Conservation (phyloP, 1,140 invertebrate genomes). For the Probaryconus sp. region DNA sequence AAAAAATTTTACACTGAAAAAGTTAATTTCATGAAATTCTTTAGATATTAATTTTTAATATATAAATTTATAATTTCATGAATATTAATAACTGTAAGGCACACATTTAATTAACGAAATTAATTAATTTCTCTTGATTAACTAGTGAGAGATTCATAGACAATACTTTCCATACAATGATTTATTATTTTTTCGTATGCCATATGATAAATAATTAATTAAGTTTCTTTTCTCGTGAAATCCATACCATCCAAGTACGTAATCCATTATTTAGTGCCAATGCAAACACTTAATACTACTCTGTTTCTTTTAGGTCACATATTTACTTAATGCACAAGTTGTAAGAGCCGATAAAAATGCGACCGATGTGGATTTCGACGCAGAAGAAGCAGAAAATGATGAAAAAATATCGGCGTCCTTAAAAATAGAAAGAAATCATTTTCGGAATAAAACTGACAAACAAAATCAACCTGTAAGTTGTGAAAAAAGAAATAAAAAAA, state of each 20-base stretch:
- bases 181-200: slow-evolving; percentile 19
- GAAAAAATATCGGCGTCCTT: slow-evolving; percentile 75
- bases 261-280: background rate
- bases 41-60: too few relatives aligned
- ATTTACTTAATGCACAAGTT: slow-evolving; percentile 28
- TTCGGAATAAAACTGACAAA: slow-evolving; percentile 78
- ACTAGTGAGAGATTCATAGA: slow-evolving; percentile 14
- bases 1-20: too few relatives aligned
- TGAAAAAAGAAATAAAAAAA: too few relatives aligned
- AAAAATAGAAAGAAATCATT: slow-evolving; percentile 65
- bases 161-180: slow-evolving; percentile 22
- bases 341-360: slow-evolving; percentile 41
- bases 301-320: slow-evolving; percentile 31
- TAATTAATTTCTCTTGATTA: slow-evolving; percentile 16
- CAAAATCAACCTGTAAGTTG: too few relatives aligned
- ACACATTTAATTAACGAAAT: background rate
- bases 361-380: slow-evolving; percentile 45
- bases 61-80: too few relatives aligned
- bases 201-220: slow-evolving; percentile 3
- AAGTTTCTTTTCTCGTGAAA: slow-evolving; percentile 20
- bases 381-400: slow-evolving; percentile 52
- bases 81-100: background rate
- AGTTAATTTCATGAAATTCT: too few relatives aligned
- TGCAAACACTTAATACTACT: background rate
- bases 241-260: background rate